These are phyloP conservation scores for Brachyalestes nurse DNA, from an alignment of 2,797 vertebrate genomes.

Conservation along the genomic window DNA sequence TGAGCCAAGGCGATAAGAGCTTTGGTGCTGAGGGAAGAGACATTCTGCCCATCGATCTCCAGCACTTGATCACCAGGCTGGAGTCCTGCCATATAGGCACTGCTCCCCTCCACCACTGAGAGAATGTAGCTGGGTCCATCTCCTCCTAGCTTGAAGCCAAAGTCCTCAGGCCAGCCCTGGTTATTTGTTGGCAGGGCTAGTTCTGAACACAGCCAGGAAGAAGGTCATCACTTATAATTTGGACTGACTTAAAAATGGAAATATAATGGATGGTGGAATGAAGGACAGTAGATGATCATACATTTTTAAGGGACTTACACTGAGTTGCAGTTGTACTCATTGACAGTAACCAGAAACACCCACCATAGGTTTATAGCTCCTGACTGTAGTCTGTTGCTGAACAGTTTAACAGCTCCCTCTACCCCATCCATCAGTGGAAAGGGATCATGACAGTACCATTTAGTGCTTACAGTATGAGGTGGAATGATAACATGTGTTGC, in stretches of 20 bases:
- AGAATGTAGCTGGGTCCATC: constrained; percentile 93
- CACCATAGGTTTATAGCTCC: neutral
- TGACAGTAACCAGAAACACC: neutral
- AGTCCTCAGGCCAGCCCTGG: constrained; percentile 94
- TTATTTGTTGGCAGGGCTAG: constrained; percentile 84
- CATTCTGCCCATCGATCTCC: constrained; percentile 93
- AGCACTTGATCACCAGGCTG: constrained; percentile 93
- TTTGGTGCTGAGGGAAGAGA: constrained; percentile 85
- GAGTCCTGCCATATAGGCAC: constrained; percentile 88
- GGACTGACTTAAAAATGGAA: neutral
- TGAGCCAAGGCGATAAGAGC: constrained; percentile 84
- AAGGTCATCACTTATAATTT: neutral
- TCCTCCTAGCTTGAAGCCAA: constrained; percentile 91
- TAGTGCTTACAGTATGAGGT: neutral
- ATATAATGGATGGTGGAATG: neutral
- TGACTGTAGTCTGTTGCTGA: neutral
- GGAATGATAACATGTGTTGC: neutral
- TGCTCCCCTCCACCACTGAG: constrained; percentile 91
- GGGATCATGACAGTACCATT: neutral
- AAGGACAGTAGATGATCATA: neutral
- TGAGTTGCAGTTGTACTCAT: neutral
- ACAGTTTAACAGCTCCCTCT: neutral
- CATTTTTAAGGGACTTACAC: neutral
- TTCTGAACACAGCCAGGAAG: constrained; percentile 67
- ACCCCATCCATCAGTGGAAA: neutral